These are phyloP conservation scores for Tetragonisca angustula DNA, from an alignment of 2,888 invertebrate genomes.

Conservation along the genomic window DNA sequence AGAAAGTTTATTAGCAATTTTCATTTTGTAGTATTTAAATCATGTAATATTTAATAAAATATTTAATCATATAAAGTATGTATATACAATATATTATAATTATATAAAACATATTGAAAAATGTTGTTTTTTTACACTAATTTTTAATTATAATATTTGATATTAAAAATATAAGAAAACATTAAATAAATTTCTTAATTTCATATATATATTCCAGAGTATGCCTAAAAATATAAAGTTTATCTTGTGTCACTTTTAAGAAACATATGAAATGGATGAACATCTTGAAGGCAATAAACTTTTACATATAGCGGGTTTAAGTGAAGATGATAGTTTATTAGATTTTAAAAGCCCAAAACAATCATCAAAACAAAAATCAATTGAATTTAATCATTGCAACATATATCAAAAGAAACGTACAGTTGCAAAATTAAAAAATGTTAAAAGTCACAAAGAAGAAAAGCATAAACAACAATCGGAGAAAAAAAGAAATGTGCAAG, in stretches of 20 bases:
- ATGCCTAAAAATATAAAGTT: neutral
- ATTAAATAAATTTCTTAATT: constrained; percentile 2
- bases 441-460: constrained; percentile 29
- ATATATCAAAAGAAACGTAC: constrained; percentile 38
- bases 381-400: constrained; percentile 31
- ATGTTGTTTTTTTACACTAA: constrained; percentile 9
- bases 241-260: neutral
- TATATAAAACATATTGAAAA: neutral
- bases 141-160: neutral
- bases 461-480: constrained; percentile 27
- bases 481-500: constrained; percentile 50
- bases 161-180: neutral
- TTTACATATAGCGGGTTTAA: neutral
- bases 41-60: constrained; percentile 14
- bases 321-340: constrained; percentile 74
- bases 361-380: constrained; percentile 49
- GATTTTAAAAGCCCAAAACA: constrained; percentile 79
- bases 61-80: neutral
- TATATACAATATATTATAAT: neutral
- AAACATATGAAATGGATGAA: constrained; percentile 31
- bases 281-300: neutral
- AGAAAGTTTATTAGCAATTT: neutral
- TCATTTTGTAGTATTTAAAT: constrained; percentile 10
- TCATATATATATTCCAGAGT: constrained; percentile 2
- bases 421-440: constrained; percentile 27